Conservation (phyloP, 2,113 vertebrate species). For the Megatriorchis doriae region DNA sequence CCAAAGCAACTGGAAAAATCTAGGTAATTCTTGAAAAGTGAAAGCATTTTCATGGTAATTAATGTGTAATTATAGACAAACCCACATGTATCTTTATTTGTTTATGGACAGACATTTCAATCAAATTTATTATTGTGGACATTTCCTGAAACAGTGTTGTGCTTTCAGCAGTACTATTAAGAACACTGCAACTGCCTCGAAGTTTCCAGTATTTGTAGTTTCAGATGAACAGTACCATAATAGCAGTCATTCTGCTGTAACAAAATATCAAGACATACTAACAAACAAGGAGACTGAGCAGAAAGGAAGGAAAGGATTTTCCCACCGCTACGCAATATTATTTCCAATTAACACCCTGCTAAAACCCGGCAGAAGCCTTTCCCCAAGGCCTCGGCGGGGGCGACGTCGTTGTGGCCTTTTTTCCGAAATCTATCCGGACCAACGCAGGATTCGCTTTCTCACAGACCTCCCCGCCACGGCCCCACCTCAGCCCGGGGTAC, state of each 20-base stretch:
- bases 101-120: background rate
- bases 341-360: too few relatives aligned
- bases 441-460: background rate
- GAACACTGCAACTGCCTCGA: background rate
- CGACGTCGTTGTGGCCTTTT: fast-evolving
- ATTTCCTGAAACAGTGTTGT: background rate
- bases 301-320: background rate
- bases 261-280: background rate
- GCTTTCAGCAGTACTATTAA: background rate
- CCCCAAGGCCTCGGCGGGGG: background rate
- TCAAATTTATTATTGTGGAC: background rate
- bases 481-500: background rate
- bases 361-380: background rate
- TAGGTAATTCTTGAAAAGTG: background rate
- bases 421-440: fast-evolving
- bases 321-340: fast-evolving
- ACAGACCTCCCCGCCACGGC: background rate
- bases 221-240: background rate
- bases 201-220: background rate
- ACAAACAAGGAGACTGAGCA: background rate
- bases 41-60: background rate
- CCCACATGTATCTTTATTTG: background rate
- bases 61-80: background rate
- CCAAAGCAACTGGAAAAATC: background rate
- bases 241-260: background rate